A percentile compares a stretch with the other conserved stretches of the same genome.
Conservation (phyloP, 2,888 invertebrate genomes). For the Diaprepes abbreviatus region DNA sequence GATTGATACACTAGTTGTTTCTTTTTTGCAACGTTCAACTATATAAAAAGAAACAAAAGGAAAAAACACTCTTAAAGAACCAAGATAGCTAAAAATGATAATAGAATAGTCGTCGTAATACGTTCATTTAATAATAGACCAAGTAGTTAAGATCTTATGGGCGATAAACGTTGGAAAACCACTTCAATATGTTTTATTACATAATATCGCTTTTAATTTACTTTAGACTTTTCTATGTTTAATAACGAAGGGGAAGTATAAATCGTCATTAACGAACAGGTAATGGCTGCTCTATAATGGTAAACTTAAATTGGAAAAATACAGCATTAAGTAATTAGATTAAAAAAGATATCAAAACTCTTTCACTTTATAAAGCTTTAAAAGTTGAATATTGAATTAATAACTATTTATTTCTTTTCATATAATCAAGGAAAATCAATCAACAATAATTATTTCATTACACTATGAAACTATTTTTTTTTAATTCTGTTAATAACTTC, state of each 20-base stretch:
- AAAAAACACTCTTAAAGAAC: neutral
- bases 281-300: slow-evolving; percentile 22
- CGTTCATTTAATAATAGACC: slow-evolving; percentile 24
- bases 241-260: slow-evolving; percentile 31
- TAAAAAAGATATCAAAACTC: neutral
- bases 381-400: no score
- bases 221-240: slow-evolving; percentile 30
- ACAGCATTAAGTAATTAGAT: neutral
- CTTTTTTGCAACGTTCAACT: no score
- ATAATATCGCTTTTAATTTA: slow-evolving; percentile 38
- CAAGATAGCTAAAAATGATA: slow-evolving; percentile 4
- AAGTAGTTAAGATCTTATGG: slow-evolving; percentile 25
- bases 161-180: slow-evolving; percentile 30
- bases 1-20: no score
- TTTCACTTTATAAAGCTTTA: neutral
- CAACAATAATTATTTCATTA: no score
- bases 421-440: no score
- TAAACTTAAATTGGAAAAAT: slow-evolving; percentile 11
- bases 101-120: slow-evolving; percentile 21
- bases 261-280: slow-evolving; percentile 35
- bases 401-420: no score
- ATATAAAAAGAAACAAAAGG: neutral
- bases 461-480: no score
- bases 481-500: no score
- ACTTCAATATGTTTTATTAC: slow-evolving; percentile 31